A percentile compares a stretch with the other conserved stretches of the same genome.
These are phyloP conservation scores for Pristionchus exspectatus DNA, from an alignment of 2,888 invertebrate genomes.

Conservation along the genomic window DNA sequence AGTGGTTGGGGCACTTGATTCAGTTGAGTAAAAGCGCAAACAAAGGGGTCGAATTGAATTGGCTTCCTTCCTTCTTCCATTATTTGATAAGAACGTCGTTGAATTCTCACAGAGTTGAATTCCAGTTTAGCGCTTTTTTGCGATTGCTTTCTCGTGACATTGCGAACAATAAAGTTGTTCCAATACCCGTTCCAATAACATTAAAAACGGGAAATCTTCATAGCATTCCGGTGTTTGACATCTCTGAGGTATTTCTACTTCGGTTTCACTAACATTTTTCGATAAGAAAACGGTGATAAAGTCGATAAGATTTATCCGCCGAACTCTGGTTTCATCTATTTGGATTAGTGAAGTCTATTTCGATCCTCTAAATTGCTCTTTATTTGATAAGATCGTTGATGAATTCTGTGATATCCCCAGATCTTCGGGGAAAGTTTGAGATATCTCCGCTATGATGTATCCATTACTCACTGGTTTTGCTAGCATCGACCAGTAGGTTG, in stretches of 20 bases:
- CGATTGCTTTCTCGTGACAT: too few species aligned
- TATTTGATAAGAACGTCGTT: not conserved
- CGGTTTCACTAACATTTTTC: too few species aligned
- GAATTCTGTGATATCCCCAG: not conserved
- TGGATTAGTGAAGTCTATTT: not conserved
- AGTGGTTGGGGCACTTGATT: conserved; percentile 17
- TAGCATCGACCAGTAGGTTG: too few species aligned
- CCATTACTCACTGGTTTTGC: not conserved
- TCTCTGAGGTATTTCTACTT: too few species aligned
- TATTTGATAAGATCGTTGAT: not conserved
- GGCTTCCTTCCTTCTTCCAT: not conserved
- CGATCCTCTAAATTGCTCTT: too few species aligned
- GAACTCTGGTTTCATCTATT: too few species aligned
- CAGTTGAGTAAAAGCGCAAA: conserved; percentile 31
- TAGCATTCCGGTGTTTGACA: too few species aligned
- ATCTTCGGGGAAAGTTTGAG: not conserved
- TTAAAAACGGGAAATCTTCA: too few species aligned
- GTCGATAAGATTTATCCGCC: too few species aligned
- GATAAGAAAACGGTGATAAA: too few species aligned
- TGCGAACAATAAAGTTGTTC: too few species aligned
- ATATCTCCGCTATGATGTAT: not conserved
- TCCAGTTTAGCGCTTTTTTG: not conserved
- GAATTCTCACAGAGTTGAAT: not conserved
- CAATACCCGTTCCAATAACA: too few species aligned
- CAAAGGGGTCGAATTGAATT: not conserved